Evolutionary conservation across 2,888 invertebrate genomes (phyloP).

Genomic region (Patella caerulea): DNA sequence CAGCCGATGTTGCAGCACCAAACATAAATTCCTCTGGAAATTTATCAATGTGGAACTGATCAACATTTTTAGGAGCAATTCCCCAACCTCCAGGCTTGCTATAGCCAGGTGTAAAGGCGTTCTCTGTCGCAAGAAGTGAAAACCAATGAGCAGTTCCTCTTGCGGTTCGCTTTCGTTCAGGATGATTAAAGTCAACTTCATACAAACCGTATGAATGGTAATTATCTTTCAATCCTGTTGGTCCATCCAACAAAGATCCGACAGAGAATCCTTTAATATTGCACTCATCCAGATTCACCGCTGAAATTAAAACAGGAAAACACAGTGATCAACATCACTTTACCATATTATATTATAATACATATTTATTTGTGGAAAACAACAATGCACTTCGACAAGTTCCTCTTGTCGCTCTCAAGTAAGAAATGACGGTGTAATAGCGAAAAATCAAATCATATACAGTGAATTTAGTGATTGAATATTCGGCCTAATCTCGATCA

Average conservation of each 20-base stretch:
- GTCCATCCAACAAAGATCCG: constrained; percentile 87
- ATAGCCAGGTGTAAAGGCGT: constrained; percentile 36
- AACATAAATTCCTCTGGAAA: constrained; percentile 48
- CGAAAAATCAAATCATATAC: too few relatives aligned
- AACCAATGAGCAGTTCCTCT: constrained; percentile 76
- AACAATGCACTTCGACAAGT: too few relatives aligned
- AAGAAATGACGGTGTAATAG: too few relatives aligned
- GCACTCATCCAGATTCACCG: constrained; percentile 53
- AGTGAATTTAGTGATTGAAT: too few relatives aligned
- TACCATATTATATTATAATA: too few relatives aligned
- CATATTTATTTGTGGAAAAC: too few relatives aligned
- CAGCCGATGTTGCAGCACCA: constrained; percentile 73
- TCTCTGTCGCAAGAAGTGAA: constrained; percentile 40
- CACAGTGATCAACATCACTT: too few relatives aligned
- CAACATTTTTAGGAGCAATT: constrained; percentile 26
- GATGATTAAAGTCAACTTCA: constrained; percentile 80
- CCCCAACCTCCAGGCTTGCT: constrained; percentile 52
- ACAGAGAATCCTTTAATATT: constrained; percentile 78
- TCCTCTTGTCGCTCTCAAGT: too few relatives aligned
- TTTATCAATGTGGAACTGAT: neutral
- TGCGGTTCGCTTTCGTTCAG: constrained; percentile 78
- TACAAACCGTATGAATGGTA: constrained; percentile 80
- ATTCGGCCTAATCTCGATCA: too few relatives aligned
- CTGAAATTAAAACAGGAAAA: neutral
- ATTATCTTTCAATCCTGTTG: constrained; percentile 85